Conservation (phyloP, 2,888 invertebrate genomes). For the Pseudanteris insignis region DNA sequence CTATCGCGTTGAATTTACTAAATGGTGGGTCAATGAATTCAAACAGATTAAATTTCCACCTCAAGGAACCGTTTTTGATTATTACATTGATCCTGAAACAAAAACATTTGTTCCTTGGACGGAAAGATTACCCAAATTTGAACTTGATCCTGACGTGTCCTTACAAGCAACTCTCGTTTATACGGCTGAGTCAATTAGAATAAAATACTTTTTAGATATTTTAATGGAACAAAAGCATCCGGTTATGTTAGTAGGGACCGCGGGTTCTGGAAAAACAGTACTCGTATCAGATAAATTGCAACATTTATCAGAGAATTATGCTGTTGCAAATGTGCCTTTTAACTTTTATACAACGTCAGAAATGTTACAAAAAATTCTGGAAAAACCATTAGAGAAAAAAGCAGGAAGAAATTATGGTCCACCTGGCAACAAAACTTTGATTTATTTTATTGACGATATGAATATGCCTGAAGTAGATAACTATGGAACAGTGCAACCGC, state of each 20-base stretch:
- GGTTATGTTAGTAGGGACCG: constrained; percentile 93
- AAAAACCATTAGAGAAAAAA: constrained; percentile 95
- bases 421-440: constrained; percentile 90
- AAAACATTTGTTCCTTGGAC: constrained; percentile 92
- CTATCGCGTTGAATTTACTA: constrained; percentile 83
- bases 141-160: constrained; percentile 90
- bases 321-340: constrained; percentile 91
- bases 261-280: constrained; percentile 93
- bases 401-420: constrained; percentile 93
- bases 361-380: constrained; percentile 91
- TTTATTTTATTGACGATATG: constrained; percentile 97
- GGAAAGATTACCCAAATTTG: constrained; percentile 88
- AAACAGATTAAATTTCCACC: constrained; percentile 92
- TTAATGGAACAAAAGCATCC: constrained; percentile 89
- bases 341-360: constrained; percentile 96
- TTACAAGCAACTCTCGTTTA: constrained; percentile 93
- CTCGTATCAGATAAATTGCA: constrained; percentile 72
- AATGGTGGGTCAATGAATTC: constrained; percentile 98
- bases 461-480: constrained; percentile 95
- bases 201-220: constrained; percentile 88
- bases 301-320: constrained; percentile 83
- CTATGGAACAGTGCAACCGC: constrained; percentile 96
- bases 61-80: constrained; percentile 94
- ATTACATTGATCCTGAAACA: constrained; percentile 88
- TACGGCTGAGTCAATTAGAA: constrained; percentile 90